These are phyloP conservation scores for Ichneumon xanthorius DNA, from an alignment of 2,888 invertebrate species.

Conservation along the genomic window DNA sequence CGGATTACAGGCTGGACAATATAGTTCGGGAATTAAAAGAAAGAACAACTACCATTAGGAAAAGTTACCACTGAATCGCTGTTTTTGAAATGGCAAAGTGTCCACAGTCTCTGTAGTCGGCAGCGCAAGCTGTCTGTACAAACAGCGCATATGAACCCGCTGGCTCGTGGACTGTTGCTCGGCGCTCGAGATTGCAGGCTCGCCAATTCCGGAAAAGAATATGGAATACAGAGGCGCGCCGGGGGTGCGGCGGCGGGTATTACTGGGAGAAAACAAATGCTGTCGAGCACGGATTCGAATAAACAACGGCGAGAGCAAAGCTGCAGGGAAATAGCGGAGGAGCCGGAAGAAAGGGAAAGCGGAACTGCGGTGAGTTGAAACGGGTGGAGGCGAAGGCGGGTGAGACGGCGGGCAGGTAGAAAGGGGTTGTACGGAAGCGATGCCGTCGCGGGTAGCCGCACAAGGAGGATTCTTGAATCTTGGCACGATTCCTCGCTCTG, in stretches of 20 bases:
- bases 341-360: slow-evolving; percentile 10
- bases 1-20: neutral
- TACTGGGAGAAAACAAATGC: slow-evolving; percentile 72
- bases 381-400: slow-evolving; percentile 17
- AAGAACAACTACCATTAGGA: neutral
- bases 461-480: slow-evolving; percentile 76
- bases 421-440: slow-evolving; percentile 61
- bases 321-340: slow-evolving; percentile 10
- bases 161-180: slow-evolving; percentile 22
- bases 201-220: slow-evolving; percentile 12
- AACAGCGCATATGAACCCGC: slow-evolving; percentile 7
- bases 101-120: neutral
- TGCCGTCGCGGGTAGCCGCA: slow-evolving; percentile 54
- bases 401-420: slow-evolving; percentile 11
- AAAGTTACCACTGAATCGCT: neutral
- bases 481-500: slow-evolving; percentile 78
- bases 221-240: slow-evolving; percentile 2
- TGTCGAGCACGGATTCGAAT: slow-evolving; percentile 72
- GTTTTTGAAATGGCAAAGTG: neutral
- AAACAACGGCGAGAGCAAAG: slow-evolving; percentile 72
- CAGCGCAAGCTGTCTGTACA: neutral
- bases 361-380: slow-evolving; percentile 21
- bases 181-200: slow-evolving; percentile 50
- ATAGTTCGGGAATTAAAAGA: neutral
- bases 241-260: slow-evolving; percentile 33